Base-by-base conservation (phyloP, 53 echinoderm and acorn worm genomes). In the Luidia sarsii region DNA sequence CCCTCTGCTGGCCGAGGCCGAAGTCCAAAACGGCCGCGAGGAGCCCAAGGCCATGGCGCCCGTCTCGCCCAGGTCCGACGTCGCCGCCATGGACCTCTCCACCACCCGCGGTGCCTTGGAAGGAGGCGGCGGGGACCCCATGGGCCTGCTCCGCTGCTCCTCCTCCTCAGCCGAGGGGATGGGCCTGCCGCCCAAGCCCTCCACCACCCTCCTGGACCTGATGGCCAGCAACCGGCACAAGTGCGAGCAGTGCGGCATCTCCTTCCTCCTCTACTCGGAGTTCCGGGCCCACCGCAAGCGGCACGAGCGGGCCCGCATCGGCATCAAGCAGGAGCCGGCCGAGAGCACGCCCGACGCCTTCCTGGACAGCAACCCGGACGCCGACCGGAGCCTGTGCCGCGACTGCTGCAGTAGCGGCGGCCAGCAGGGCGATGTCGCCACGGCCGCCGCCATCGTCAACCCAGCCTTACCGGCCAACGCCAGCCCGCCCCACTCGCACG, bases 161-260 rank as follows among this genome's bases (percentile, higher is more conserved):
- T 36, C 72, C 3, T 72, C 57, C 23, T 36, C 57, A 24, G 72
- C 39, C 6, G 72, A 72, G 21, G 27, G 50, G 33, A n/a, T n/a
- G n/a, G n/a, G n/a, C n/a, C 6, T 41, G 6, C 21, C 56, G 18
- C 54, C 72, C 24, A 72, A 72, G 55, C 72, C 72, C 7, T 72
- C 72, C 16, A 37, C 72, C 21, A 55, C 94, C 61, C 81, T 95
- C 54, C 50, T 95, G 67, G 92, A 92, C 57, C 90, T 95, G 35
- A 92, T 95, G 92, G 85, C 92, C 14, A 83, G 85, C 34, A 95
- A 95, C 50, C 90, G 95, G 3, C 95, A 95, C 89, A 95, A 92
- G 48, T 95, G 95, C 56, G 92, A 95, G 70, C 92, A 95, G 79
- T 95, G 95, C 33, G 95, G 95, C 28, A 89, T 95, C 71, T 95